A percentile compares a stretch with the other conserved stretches of the same genome.
phyloP scores from a whole-genome alignment of 2,888 invertebrate species.

The Aphrophora alni region DNA sequence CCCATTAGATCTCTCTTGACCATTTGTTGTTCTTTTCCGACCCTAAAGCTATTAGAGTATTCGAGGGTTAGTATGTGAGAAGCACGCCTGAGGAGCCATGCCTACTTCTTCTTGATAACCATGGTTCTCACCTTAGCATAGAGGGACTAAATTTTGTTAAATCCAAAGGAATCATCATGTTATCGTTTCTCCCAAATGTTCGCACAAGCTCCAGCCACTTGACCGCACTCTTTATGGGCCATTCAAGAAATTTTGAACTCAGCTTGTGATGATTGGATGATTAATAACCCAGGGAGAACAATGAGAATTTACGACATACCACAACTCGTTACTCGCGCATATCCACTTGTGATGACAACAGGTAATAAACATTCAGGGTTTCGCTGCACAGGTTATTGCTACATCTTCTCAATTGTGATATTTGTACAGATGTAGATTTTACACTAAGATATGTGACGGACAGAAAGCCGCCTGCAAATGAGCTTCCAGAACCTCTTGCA shows the following conservation, averaged over 20 bases:
- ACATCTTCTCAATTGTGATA: slow-evolving; percentile 10
- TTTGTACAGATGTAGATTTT: slow-evolving; percentile 3
- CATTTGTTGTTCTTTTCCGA: too few relatives aligned
- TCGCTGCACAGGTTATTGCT: background rate
- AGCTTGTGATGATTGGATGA: too few relatives aligned
- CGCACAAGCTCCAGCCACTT: too few relatives aligned
- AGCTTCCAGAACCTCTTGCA: background rate
- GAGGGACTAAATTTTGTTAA: slow-evolving; percentile 53
- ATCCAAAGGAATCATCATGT: slow-evolving; percentile 56
- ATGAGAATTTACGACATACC: slow-evolving; percentile 55
- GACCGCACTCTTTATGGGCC: too few relatives aligned
- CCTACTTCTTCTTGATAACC: slow-evolving; percentile 53
- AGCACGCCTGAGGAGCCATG: slow-evolving; percentile 48
- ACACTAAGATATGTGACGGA: slow-evolving; percentile 7
- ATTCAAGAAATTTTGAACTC: too few relatives aligned
- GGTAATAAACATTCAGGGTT: slow-evolving; percentile 3
- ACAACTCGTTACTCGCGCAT: slow-evolving; percentile 49
- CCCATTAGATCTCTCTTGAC: too few relatives aligned
- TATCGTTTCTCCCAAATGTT: slow-evolving; percentile 55
- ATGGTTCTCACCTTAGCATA: slow-evolving; percentile 52
- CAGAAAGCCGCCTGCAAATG: background rate
- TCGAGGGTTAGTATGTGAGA: slow-evolving; percentile 49
- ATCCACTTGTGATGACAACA: slow-evolving; percentile 17
- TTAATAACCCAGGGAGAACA: too few relatives aligned
- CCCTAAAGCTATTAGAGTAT: too few relatives aligned